These are phyloP conservation scores for Porites evermanni DNA, from an alignment of 92 coral and sea anemone genomes.

Conservation along the genomic window DNA sequence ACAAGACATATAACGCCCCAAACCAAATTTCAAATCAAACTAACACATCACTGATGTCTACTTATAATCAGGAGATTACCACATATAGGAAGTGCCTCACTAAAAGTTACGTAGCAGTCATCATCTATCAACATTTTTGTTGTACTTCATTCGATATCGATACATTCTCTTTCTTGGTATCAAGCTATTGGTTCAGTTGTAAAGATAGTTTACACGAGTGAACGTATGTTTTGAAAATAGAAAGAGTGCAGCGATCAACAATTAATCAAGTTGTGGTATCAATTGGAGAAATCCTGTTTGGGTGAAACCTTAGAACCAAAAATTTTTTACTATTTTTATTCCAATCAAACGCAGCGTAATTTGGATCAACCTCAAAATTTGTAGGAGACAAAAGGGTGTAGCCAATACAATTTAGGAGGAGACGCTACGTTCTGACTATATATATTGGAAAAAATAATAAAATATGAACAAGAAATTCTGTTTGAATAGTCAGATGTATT, in stretches of 20 bases:
- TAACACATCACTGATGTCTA: background rate
- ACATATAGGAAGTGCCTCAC: background rate
- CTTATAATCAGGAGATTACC: background rate
- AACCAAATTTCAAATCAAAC: too few species aligned
- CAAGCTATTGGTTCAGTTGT: background rate
- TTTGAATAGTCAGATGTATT: too few species aligned
- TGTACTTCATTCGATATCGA: background rate
- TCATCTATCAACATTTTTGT: background rate
- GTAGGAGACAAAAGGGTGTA: too few species aligned
- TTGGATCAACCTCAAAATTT: background rate
- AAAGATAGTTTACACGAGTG: slow-evolving; percentile 20
- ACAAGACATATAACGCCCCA: too few species aligned
- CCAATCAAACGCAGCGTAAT: background rate
- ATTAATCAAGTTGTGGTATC: background rate
- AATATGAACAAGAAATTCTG: too few species aligned
- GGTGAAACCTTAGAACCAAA: background rate
- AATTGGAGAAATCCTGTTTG: background rate
- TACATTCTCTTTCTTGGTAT: background rate
- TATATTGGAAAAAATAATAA: too few species aligned
- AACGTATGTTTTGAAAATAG: slow-evolving; percentile 26
- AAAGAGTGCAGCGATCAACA: slow-evolving; percentile 9
- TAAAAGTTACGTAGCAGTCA: background rate
- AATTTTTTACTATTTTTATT: too few species aligned
- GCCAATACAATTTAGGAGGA: too few species aligned
- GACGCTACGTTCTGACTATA: too few species aligned